Base-by-base conservation (phyloP, 30 jellyfish, hydroid and myxozoan species). In the Turritopsis dohrnii region DNA sequence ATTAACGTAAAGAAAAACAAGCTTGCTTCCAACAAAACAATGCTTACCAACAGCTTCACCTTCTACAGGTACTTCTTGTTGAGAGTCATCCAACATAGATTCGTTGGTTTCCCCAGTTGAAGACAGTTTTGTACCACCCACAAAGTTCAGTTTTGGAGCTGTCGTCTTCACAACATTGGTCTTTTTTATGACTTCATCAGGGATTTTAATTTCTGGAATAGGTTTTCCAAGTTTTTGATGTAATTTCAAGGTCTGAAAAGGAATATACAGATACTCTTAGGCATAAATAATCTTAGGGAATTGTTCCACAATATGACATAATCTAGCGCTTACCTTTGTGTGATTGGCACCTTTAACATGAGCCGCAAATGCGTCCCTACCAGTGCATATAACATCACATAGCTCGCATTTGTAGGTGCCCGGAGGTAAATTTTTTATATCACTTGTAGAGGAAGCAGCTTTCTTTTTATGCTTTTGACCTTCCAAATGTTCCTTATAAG, bases 201-300 rank as follows among this genome's bases (percentile, higher is more conserved):
- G 90, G n/a, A 83, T 79, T 82, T 90, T 90, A 17, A 66, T 74
- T n/a, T 92, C 97, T 1, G 97, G 97, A 41, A 92, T 88, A 28
- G 97, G 97, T 74, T 92, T 92, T 30, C 97, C 97, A n/a, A 92
- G 90, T 81, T 92, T 92, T 80, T 92, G 97, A 79, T 92, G 97
- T 81, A 92, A 83, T 72, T 92, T 92, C 65, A 92, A 79, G 0
- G 97, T 92, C 97, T 92, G 75, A 1, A 71, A 74, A 22, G 5
- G 5, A 41, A 41, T 5, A 41, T 41, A 41, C 5, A 13, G 13
- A 41, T 13, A 41, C 60, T 41, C 13, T 41, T 41, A 41, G 60
- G 13, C 60, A 13, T 13, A 41, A 3, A 41, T 3, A 41, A 41
- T 13, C 5, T 13, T 41, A 13, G 60, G 60, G 5, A 41, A 41